These are phyloP conservation scores for Oceanodroma leucorhoa DNA, from an alignment of 2,797 vertebrate genomes.

Conservation along the genomic window DNA sequence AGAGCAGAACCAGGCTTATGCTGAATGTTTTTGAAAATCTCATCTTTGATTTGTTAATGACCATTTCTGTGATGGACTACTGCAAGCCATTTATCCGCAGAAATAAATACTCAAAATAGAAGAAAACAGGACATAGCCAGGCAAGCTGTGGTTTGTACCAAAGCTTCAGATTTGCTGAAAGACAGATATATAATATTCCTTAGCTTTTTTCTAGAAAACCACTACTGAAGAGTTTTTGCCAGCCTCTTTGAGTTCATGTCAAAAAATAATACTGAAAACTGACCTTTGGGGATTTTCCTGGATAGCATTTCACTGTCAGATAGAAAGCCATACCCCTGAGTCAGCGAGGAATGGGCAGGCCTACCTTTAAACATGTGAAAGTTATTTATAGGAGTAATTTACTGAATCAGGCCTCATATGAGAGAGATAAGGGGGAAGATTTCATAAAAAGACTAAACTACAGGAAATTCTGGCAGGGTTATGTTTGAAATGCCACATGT, in stretches of 20 bases:
- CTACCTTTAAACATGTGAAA: constrained; percentile 33
- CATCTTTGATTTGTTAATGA: constrained; percentile 40
- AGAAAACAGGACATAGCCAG: constrained; percentile 25
- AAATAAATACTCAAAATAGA: constrained; percentile 32
- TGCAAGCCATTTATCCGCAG: constrained; percentile 5
- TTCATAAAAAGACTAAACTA: background rate
- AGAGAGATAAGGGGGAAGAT: background rate
- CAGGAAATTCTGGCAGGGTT: background rate
- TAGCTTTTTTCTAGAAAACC: constrained; percentile 26
- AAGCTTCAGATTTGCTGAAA: constrained; percentile 49
- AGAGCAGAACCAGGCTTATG: background rate
- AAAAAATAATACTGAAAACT: constrained; percentile 40
- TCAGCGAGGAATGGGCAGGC: background rate
- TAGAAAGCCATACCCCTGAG: background rate
- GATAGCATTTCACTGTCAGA: constrained; percentile 14
- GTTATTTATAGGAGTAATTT: constrained; percentile 4
- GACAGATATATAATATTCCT: constrained; percentile 40
- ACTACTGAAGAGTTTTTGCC: constrained; percentile 22
- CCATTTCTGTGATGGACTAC: background rate
- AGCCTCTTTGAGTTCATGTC: background rate
- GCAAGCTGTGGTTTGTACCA: constrained; percentile 30
- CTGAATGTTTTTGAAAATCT: constrained; percentile 11
- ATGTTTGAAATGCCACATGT: background rate
- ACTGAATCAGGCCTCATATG: background rate
- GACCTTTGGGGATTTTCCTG: constrained; percentile 40